phyloP scores from a whole-genome alignment of 2,113 vertebrate genomes.

The Ptilorrhoa leucosticta region DNA sequence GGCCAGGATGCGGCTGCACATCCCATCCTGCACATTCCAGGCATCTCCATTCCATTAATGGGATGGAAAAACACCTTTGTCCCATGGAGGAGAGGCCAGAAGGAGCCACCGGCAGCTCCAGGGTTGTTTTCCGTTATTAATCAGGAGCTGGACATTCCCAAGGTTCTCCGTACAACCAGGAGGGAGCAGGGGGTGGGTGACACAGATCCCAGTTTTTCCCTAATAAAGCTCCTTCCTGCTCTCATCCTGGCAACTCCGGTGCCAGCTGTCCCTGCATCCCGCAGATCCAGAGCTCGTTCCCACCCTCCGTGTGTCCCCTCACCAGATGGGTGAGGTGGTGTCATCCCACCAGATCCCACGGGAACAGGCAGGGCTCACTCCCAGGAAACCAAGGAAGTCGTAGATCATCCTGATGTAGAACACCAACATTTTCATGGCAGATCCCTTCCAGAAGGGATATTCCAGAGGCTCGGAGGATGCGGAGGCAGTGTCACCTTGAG shows the following conservation, averaged over 20 bases:
- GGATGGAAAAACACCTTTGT: not conserved
- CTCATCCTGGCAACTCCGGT: not conserved
- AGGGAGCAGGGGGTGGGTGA: not conserved
- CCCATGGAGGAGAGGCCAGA: not conserved
- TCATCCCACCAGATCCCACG: rapidly evolving
- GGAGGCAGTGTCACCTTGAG: not conserved
- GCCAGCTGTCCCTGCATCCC: rapidly evolving
- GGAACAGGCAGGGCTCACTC: not conserved
- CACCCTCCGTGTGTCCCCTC: not conserved
- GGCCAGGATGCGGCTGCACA: not conserved
- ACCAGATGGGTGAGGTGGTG: too few species aligned
- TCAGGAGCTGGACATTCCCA: not conserved
- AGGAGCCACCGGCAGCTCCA: not conserved
- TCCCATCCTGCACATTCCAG: not conserved
- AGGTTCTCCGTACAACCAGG: rapidly evolving
- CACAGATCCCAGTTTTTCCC: not conserved
- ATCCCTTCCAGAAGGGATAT: too few species aligned
- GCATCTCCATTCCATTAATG: not conserved
- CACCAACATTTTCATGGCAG: not conserved
- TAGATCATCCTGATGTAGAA: rapidly evolving
- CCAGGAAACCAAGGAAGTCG: not conserved
- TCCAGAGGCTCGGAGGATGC: not conserved
- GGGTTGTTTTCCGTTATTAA: not conserved
- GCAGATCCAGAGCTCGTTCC: not conserved
- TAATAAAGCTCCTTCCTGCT: not conserved